Evolutionary conservation across 2,113 vertebrate species (phyloP), one percentile per base, ranked within the genome.

Genomic region (Oryzias curvinotus): DNA sequence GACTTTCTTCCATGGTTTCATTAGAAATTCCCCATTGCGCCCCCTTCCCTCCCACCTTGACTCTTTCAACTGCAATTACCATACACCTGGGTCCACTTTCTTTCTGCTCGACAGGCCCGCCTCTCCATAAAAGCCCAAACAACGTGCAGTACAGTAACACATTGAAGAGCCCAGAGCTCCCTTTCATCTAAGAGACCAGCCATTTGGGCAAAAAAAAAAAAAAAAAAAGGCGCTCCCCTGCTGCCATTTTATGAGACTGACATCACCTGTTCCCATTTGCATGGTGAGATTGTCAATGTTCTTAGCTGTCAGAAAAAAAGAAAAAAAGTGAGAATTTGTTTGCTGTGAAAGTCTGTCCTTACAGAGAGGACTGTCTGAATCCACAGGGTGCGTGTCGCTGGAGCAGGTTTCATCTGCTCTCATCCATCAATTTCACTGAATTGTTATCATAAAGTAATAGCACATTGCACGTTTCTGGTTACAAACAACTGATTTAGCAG

Each of bases 41-140:
- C 12, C 12, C 58, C 65, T 60, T 2, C 58, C 54, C 69, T 65
- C 66, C 59, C 52, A 17, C 73, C 68, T 54, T n/a, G 3, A 43
- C 62, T 63, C 56, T 69, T 57, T 76, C 62, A 50, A 23, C 72
- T 49, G 57, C 68, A 78, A 77, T 85, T 84, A 77, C 77, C 79
- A 61, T 57, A 68, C 88, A 88, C 74, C 83, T 81, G 62, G 73
- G 70, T 83, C 82, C 73, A 76, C 77, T 82, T 64, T 50, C 76
- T 55, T 77, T 71, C 59, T 60, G 71, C 77, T 67, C 73, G 75
- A 75, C 73, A 68, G 64, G 71, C 65, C 59, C 14, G 66, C 42
- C 71, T 74, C 64, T 58, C 69, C 59, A 51, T 68, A 77, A 73
- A 45, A 58, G 70, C 74, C 69, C 15, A 57, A 73, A 74, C 71